These are phyloP conservation scores for Caenorhabditis wallacei DNA, from an alignment of 2,888 invertebrate genomes.

Conservation along the genomic window DNA sequence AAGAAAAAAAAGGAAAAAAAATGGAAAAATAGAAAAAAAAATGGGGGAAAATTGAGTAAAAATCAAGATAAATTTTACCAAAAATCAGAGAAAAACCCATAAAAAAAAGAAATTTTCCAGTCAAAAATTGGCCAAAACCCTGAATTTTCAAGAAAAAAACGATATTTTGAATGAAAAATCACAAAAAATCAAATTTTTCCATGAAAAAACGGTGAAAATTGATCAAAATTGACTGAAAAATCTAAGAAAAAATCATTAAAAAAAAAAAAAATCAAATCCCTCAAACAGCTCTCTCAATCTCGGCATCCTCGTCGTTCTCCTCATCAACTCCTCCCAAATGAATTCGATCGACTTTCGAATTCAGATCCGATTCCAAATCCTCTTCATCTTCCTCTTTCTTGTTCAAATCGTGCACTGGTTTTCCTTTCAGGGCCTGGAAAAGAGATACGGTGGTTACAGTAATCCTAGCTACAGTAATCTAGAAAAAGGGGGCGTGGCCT, in stretches of 20 bases:
- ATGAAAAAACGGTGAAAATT: conserved; percentile 7
- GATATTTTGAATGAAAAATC: background rate
- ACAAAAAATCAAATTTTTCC: no score
- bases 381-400: conserved; percentile 6
- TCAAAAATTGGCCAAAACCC: background rate
- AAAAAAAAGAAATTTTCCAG: background rate
- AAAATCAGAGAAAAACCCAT: background rate
- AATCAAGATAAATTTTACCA: no score
- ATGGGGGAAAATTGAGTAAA: no score
- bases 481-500: no score
- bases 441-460: background rate
- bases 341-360: conserved; percentile 61
- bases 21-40: no score
- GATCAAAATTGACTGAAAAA: conserved; percentile 12
- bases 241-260: background rate
- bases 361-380: conserved; percentile 16
- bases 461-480: no score
- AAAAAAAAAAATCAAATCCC: background rate
- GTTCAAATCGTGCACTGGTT: conserved; percentile 40
- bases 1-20: no score
- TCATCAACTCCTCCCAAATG: conserved; percentile 76
- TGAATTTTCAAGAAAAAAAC: background rate
- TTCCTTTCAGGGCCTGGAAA: conserved; percentile 45
- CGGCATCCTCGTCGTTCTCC: conserved; percentile 72
- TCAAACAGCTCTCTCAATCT: conserved; percentile 26